Evolutionary conservation across 2,888 invertebrate genomes (phyloP), one percentile per base, ranked within the genome.

Genomic region (Caenorhabditis sp.): DNA sequence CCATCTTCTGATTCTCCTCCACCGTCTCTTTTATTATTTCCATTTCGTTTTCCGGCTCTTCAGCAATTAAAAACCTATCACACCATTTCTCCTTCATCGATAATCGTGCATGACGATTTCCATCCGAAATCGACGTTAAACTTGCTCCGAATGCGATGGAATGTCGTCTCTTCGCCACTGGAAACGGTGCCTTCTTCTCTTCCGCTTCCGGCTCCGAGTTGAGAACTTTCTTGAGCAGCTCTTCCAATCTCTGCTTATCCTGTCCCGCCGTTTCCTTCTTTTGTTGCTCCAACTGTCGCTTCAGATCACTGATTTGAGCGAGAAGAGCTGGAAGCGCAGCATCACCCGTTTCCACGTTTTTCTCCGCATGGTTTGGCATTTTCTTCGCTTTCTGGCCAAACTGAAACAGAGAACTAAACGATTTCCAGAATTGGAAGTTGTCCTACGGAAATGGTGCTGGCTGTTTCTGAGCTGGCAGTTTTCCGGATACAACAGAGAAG

Each of bases 361-460:
- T 65, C 35, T 22, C 18, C 13, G 51, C 64, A 1, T 65, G 26
- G 37, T 65, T 65, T 9, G 50, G 28, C 35, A 65, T 35, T 22
- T 65, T 65, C 26, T 51, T 65, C 11, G 64, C 64, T 32, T 65
- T 65, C 18, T 24, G 64, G 13, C 51, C 64, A n/a, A 65, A 65
- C 51, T 44, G 22, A 60, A 60, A 60, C 2, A 20, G 22, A 13
- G 6, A 2, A 55, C n/a, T n/a, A n/a, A n/a, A n/a, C n/a, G n/a
- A n/a, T n/a, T 35, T 35, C 20, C 5, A 55, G n/a, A 58, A 8
- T 9, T 11, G 3, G 2, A 35, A n/a, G 4, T 26, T 32, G 18
- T 3, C 58, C 8, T 18, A 40, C 60, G 2, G 44, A 35, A n/a
- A 65, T 53, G 1, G 64, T 65, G 24, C 51, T 51, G 13, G 28